Conservation (phyloP, 2,888 invertebrate genomes). For the Stictocephala bisonia region DNA sequence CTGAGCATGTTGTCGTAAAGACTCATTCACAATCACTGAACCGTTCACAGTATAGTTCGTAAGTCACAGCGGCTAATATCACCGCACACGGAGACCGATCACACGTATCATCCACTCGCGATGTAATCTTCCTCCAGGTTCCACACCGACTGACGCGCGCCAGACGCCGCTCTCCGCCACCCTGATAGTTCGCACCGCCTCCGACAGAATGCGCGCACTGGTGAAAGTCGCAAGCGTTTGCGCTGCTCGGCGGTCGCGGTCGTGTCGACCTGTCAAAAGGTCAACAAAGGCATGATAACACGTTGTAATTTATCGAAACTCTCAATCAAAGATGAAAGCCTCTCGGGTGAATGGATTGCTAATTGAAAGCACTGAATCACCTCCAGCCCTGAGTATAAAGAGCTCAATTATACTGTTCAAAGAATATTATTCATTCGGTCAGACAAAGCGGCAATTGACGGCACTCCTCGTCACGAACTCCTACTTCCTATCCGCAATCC, state of each 20-base stretch:
- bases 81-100: neutral
- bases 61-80: too few species aligned
- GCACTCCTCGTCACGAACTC: slow-evolving; percentile 2
- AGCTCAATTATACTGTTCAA: slow-evolving; percentile 3
- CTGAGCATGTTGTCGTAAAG: slow-evolving; percentile 43
- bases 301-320: slow-evolving; percentile 41
- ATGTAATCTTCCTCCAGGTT: too few species aligned
- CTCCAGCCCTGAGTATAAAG: neutral
- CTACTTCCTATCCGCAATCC: slow-evolving; percentile 6
- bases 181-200: slow-evolving; percentile 17
- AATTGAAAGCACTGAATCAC: slow-evolving; percentile 30
- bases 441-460: neutral
- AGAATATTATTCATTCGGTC: neutral
- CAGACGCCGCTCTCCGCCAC: neutral
- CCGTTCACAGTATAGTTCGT: too few species aligned
- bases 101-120: neutral
- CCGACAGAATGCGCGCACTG: slow-evolving; percentile 37
- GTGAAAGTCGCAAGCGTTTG: neutral
- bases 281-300: slow-evolving; percentile 43
- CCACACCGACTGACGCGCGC: slow-evolving; percentile 23
- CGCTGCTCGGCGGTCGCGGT: too few species aligned
- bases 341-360: slow-evolving; percentile 35
- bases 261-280: slow-evolving; percentile 44
- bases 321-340: slow-evolving; percentile 45
- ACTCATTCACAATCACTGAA: slow-evolving; percentile 31